A percentile compares a stretch with the other conserved stretches of the same genome.
These are phyloP conservation scores for Pseudomyrmex concolor DNA, from an alignment of 1,140 invertebrate species.

Conservation along the genomic window DNA sequence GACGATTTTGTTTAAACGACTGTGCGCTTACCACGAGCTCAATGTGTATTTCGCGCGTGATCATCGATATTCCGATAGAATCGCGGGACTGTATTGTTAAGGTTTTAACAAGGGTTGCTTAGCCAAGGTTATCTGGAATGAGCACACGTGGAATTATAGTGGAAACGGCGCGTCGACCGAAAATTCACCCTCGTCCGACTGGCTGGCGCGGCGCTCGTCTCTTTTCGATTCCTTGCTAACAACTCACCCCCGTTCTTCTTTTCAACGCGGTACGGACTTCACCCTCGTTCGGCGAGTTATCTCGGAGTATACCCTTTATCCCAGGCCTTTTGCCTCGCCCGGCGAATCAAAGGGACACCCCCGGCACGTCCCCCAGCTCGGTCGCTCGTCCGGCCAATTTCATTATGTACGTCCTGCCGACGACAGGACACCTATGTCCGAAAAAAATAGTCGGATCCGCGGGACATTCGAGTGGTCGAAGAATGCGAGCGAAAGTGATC, in stretches of 20 bases:
- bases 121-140: constrained; percentile 74
- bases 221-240: constrained; percentile 53
- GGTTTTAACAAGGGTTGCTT: constrained; percentile 74
- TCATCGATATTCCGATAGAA: constrained; percentile 72
- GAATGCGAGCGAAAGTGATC: constrained; percentile 43
- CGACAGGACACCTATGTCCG: constrained; percentile 57
- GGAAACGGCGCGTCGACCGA: constrained; percentile 50
- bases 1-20: constrained; percentile 8
- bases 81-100: constrained; percentile 67
- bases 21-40: constrained; percentile 3
- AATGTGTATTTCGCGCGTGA: constrained; percentile 29
- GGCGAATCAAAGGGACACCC: constrained; percentile 69
- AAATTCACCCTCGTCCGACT: constrained; percentile 50
- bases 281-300: constrained; percentile 71
- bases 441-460: constrained; percentile 36
- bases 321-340: constrained; percentile 61
- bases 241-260: constrained; percentile 31
- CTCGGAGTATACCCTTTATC: constrained; percentile 66
- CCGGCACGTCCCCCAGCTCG: constrained; percentile 12
- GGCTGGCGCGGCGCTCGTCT: constrained; percentile 20
- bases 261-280: constrained; percentile 60
- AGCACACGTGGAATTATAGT: constrained; percentile 73
- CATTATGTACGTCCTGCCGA: constrained; percentile 71
- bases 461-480: constrained; percentile 9
- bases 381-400: constrained; percentile 70